Evolutionary conservation across 2,797 vertebrate genomes (phyloP), one percentile per base, ranked within the genome.

Genomic region (Enteromius treurensis): DNA sequence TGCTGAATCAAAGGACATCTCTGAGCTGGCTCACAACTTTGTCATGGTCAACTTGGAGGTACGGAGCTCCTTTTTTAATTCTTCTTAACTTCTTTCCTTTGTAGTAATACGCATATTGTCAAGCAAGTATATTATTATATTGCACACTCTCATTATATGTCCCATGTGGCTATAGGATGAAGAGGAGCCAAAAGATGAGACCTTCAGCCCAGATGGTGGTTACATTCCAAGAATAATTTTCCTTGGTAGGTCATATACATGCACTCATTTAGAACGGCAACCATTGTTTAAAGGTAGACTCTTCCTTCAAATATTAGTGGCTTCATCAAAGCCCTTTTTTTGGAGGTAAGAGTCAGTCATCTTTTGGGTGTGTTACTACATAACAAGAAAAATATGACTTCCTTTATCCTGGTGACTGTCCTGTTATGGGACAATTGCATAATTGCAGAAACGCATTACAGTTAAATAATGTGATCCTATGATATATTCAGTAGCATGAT

Each of bases 181-280:
- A 87, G 98, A 99, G 88, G 98, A 99, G 83, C 98, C 98, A 3
- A 98, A 96, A 89, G 98, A 98, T 75, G 96, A 97, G 53, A 90
- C 93, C 84, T 98, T 96, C 90, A 98, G 95, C 86, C 98, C 98
- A 3, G 98, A 99, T 82, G 98, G 98, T 10, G 96, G 97, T 85
- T 99, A 99, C 89, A 99, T 99, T 93, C 98, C 98, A 85, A 96
- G 98, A 90, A 99, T 99, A 90, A 95, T 99, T 87, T 99, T 99
- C 91, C 94, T 99, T 76, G 98, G 98, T 99, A 95, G 84, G 89
- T 75, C 32, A 53, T 42, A 21, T 11, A 32, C 51, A 42, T 67
- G 15, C 64, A 10, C 37, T 76, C 0, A 10, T 5, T 34, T 58
- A 42, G 7, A 67, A 53, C 23, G 5, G 62, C 6, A 40, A 6